phyloP scores from a whole-genome alignment of 1,140 invertebrate genomes.

The Drosophila lini region DNA sequence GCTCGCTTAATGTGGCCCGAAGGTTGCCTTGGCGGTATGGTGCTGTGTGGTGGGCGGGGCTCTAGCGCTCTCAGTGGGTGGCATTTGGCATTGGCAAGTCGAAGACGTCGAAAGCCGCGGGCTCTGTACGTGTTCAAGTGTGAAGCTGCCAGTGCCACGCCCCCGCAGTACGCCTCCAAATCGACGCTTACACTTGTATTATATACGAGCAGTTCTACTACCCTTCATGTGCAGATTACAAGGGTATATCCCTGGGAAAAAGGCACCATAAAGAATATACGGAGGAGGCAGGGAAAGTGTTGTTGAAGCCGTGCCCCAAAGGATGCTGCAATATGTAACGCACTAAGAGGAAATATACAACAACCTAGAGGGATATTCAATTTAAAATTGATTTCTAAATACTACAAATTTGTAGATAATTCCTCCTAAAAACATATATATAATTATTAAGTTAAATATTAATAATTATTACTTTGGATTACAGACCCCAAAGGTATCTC shows the following conservation, averaged over 20 bases:
- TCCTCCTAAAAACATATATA: too few relatives aligned
- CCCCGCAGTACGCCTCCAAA: constrained; percentile 50
- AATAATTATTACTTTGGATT: not conserved
- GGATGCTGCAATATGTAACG: too few relatives aligned
- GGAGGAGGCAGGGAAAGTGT: not conserved
- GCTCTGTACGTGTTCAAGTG: constrained; percentile 74
- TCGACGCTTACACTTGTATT: constrained; percentile 66
- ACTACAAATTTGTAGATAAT: not conserved
- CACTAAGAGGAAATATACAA: too few relatives aligned
- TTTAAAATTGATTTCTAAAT: not conserved
- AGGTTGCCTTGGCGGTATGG: constrained; percentile 8
- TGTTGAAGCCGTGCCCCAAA: not conserved
- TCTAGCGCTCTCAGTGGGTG: constrained; percentile 14
- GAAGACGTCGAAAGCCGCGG: constrained; percentile 57
- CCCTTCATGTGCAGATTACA: constrained; percentile 1
- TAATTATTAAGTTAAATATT: not conserved
- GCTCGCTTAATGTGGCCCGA: constrained; percentile 57
- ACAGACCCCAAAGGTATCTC: not conserved
- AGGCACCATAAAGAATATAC: not conserved
- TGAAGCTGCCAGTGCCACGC: constrained; percentile 70
- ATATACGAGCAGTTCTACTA: constrained; percentile 18
- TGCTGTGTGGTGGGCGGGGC: not conserved
- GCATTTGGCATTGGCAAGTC: constrained; percentile 36
- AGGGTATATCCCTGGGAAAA: constrained; percentile 1
- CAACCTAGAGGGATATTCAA: not conserved